Conservation (phyloP, 2,797 vertebrate species). For the Florisuga fusca region DNA sequence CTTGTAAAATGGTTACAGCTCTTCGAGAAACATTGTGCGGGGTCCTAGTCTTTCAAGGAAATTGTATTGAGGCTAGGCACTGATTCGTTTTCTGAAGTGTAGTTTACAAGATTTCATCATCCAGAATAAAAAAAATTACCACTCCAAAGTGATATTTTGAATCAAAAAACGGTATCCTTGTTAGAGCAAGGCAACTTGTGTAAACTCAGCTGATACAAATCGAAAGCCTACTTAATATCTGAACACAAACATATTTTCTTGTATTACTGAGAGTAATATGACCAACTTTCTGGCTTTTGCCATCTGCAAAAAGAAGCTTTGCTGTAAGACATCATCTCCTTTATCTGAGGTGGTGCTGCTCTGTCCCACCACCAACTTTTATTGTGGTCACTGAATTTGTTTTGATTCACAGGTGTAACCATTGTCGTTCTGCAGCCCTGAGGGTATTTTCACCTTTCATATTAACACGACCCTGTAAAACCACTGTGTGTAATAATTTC, state of each 20-base stretch:
- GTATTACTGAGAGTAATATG: neutral
- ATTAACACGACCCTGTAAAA: neutral
- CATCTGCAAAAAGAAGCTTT: neutral
- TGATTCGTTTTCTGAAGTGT: neutral
- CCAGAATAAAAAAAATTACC: neutral
- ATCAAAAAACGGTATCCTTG: constrained; percentile 16
- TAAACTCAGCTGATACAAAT: constrained; percentile 23
- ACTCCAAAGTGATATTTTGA: constrained; percentile 6
- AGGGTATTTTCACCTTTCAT: neutral
- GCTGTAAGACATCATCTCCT: neutral
- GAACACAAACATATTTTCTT: constrained; percentile 3
- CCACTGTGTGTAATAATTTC: neutral
- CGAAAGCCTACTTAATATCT: neutral
- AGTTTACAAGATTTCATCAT: neutral
- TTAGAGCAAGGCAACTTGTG: neutral
- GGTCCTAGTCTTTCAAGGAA: neutral
- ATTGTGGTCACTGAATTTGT: neutral
- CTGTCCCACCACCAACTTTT: neutral
- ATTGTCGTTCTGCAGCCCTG: neutral
- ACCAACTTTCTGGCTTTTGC: neutral
- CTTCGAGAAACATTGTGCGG: constrained; percentile 4
- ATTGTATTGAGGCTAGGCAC: neutral
- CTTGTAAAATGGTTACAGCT: constrained; percentile 33
- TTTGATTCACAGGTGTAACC: neutral
- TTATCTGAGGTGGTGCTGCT: neutral